Base-by-base conservation (phyloP, 2,888 invertebrate genomes). In the Harpagoxenus sublaevis region DNA sequence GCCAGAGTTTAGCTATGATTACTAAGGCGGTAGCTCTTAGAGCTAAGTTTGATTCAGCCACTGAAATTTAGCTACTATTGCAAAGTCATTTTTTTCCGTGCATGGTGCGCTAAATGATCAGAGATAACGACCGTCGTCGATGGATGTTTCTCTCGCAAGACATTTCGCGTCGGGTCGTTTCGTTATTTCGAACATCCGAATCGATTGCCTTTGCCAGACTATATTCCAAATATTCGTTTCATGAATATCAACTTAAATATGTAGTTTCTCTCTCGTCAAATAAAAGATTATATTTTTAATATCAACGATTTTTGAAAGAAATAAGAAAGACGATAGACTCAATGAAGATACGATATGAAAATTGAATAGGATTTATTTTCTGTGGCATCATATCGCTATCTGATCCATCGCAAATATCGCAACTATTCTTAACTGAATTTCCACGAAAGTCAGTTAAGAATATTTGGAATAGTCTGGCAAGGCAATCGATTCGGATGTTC, bases 121-220 rank as follows among this genome's bases (percentile, higher is more conserved):
- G 62, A 51, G 83, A 65, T 65, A 83, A 83, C 45, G 83, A 79
- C 23, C 57, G 31, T 71, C 65, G 55, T 65, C 71, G 63, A 55
- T 55, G 28, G 23, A 70, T 81, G 63, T 39, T 35, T 31, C 71
- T 51, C 39, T 35, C 42, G 63, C 23, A 84, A 84, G 84, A 86
- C 70, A 79, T 62, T 39, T 74, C 35, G 55, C 57, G 62, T 79
- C 66, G 70, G n/a, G 66, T 75, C 60, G 15, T 23, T 48, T 51
- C 35, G 23, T 86, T 81, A 66, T 86, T 74, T 53, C 51, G 66
- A 74, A 73, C 55, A 39, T 75, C 8, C 57, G 2, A 48, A 48
- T 23, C 35, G 60, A 73, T 84, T 35, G 35, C 62, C 28, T 6
- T 18, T 42, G 23, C 60, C 31, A 42, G 10, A 53, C 15, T 31